These are phyloP conservation scores for Sinopyrophorus schimmeli DNA, from an alignment of 2,888 invertebrate species.

Conservation along the genomic window DNA sequence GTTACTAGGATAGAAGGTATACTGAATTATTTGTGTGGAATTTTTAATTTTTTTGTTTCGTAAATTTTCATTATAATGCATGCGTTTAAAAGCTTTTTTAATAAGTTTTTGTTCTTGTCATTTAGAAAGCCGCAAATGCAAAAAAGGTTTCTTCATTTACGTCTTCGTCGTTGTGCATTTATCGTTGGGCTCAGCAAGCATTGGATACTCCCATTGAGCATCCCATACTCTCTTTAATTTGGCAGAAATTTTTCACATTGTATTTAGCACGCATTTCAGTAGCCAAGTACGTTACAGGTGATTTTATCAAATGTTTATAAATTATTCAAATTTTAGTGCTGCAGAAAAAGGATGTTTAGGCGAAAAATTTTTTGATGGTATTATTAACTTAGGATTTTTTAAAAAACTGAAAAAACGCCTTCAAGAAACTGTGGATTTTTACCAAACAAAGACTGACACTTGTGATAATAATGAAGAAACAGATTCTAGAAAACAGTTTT, in stretches of 20 bases:
- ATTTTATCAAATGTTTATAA: background rate
- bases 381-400: slow-evolving; percentile 66
- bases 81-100: background rate
- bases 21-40: no score
- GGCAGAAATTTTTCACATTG: slow-evolving; percentile 76
- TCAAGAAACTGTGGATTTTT: slow-evolving; percentile 64
- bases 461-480: slow-evolving; percentile 41
- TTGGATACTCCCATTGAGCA: slow-evolving; percentile 69
- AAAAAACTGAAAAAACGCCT: slow-evolving; percentile 72
- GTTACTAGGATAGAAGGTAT: no score
- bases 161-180: slow-evolving; percentile 65
- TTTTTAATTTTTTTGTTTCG: no score
- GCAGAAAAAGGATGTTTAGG: slow-evolving; percentile 67
- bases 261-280: slow-evolving; percentile 66
- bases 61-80: background rate
- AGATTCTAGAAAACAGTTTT: slow-evolving; percentile 42
- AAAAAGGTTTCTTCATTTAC: slow-evolving; percentile 61
- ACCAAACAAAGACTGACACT: slow-evolving; percentile 57
- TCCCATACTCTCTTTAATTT: slow-evolving; percentile 70
- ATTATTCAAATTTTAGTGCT: slow-evolving; percentile 49
- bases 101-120: slow-evolving; percentile 15
- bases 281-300: slow-evolving; percentile 36
- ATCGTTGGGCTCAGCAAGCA: slow-evolving; percentile 76
- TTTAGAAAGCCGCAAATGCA: slow-evolving; percentile 62
- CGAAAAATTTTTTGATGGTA: slow-evolving; percentile 73